Conservation (phyloP, 1,140 invertebrate genomes). For the Proales similis region DNA sequence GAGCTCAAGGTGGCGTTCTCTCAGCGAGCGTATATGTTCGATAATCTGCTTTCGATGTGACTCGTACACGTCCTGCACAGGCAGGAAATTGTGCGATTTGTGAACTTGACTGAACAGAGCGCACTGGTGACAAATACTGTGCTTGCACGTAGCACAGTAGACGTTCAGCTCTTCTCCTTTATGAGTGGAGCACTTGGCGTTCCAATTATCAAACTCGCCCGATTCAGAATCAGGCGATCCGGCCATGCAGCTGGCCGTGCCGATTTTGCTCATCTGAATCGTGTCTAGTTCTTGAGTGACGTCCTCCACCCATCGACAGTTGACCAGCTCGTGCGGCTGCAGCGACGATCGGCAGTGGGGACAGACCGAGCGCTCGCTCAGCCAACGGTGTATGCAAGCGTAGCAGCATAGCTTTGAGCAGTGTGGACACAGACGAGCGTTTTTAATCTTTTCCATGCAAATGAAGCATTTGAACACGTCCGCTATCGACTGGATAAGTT, state of each 20-base stretch:
- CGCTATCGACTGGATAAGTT: slow-evolving; percentile 65
- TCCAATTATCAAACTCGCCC: neutral
- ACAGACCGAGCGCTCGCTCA: slow-evolving; percentile 82
- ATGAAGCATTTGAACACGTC: slow-evolving; percentile 93
- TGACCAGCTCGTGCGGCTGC: slow-evolving; percentile 81
- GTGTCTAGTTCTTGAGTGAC: slow-evolving; percentile 84
- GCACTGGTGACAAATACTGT: slow-evolving; percentile 87
- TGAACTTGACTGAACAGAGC: slow-evolving; percentile 79
- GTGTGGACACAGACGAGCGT: slow-evolving; percentile 84
- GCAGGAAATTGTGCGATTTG: slow-evolving; percentile 80
- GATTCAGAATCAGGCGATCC: slow-evolving; percentile 2
- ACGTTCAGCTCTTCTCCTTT: slow-evolving; percentile 74
- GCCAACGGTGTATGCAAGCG: slow-evolving; percentile 77
- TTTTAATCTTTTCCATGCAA: slow-evolving; percentile 87
- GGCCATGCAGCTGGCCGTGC: neutral
- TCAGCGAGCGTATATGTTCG: slow-evolving; percentile 72
- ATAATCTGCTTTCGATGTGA: slow-evolving; percentile 76
- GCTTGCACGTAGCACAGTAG: slow-evolving; percentile 79
- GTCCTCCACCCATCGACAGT: slow-evolving; percentile 88
- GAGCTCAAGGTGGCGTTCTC: slow-evolving; percentile 71
- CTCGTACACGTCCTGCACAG: slow-evolving; percentile 80
- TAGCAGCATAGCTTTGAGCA: slow-evolving; percentile 89
- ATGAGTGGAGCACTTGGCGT: slow-evolving; percentile 66
- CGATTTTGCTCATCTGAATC: slow-evolving; percentile 58
- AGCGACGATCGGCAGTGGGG: slow-evolving; percentile 81